Evolutionary conservation across 2,113 vertebrate genomes (phyloP).

Genomic region (Lasiurus cinereus): DNA sequence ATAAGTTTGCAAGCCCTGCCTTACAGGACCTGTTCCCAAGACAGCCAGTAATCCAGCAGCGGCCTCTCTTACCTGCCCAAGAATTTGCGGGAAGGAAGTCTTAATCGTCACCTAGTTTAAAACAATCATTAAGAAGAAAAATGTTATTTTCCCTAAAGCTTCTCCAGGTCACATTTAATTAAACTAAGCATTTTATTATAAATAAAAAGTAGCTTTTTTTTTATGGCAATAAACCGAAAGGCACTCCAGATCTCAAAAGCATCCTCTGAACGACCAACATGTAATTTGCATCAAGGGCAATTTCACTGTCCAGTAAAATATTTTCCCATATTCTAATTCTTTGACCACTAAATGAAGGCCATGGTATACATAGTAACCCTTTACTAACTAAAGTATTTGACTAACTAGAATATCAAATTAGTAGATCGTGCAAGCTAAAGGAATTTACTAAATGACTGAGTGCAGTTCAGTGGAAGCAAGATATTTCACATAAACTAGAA

Average conservation of each 20-base stretch:
- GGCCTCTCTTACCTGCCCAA: constrained; percentile 94
- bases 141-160: constrained; percentile 47
- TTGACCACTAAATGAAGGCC: background rate
- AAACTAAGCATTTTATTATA: background rate
- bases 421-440: background rate
- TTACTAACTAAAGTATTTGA: constrained; percentile 29
- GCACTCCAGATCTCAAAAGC: constrained; percentile 53
- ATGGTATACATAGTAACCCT: background rate
- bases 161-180: constrained; percentile 34
- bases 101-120: constrained; percentile 91
- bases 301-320: background rate
- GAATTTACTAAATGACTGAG: background rate
- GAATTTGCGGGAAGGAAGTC: constrained; percentile 93
- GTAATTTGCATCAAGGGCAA: background rate
- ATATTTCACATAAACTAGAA: background rate
- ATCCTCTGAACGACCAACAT: background rate
- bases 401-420: background rate
- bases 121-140: constrained; percentile 64
- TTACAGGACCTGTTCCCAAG: background rate
- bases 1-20: background rate
- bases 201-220: constrained; percentile 38
- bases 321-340: constrained; percentile 23
- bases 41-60: background rate
- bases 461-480: constrained; percentile 15
- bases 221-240: background rate